A percentile compares a stretch with the other conserved stretches of the same genome.
Evolutionary conservation across 1,140 invertebrate genomes (phyloP).

Genomic region (Gonioctena quinquepunctata): DNA sequence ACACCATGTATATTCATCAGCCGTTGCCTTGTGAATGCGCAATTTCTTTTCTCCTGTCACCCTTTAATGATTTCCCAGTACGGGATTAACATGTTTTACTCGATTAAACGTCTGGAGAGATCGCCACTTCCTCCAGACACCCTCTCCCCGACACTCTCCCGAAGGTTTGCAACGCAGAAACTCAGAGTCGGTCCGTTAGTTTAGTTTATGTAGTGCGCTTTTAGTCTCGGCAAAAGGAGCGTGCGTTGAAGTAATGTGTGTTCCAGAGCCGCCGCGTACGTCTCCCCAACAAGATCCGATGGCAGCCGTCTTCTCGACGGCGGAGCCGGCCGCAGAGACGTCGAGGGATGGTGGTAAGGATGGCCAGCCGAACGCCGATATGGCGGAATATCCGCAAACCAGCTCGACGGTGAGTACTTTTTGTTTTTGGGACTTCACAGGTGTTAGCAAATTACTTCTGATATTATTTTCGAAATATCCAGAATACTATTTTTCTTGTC

Average conservation of each 20-base stretch:
- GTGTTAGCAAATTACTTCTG: too few species aligned
- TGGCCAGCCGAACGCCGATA: constrained; percentile 31
- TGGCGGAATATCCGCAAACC: constrained; percentile 55
- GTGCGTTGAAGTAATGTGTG: constrained; percentile 27
- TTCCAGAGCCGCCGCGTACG: constrained; percentile 71
- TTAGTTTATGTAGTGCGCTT: not conserved
- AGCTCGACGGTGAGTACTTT: constrained; percentile 61
- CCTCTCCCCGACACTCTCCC: not conserved
- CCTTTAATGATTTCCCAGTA: not conserved
- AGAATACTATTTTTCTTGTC: too few species aligned
- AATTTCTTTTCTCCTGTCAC: not conserved
- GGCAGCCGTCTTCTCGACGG: constrained; percentile 56
- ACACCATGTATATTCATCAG: too few species aligned
- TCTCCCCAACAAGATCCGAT: constrained; percentile 71
- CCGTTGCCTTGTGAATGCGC: too few species aligned
- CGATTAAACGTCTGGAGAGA: not conserved
- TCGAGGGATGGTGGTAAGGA: constrained; percentile 19
- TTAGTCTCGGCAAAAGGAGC: not conserved
- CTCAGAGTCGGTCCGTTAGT: not conserved
- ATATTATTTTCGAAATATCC: too few species aligned
- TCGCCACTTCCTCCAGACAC: not conserved
- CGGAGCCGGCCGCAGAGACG: constrained; percentile 39
- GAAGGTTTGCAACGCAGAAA: not conserved
- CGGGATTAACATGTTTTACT: not conserved
- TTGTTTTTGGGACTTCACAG: too few species aligned